Evolutionary conservation across 2,888 invertebrate genomes (phyloP).

Genomic region (Megalurothrips usitatus): DNA sequence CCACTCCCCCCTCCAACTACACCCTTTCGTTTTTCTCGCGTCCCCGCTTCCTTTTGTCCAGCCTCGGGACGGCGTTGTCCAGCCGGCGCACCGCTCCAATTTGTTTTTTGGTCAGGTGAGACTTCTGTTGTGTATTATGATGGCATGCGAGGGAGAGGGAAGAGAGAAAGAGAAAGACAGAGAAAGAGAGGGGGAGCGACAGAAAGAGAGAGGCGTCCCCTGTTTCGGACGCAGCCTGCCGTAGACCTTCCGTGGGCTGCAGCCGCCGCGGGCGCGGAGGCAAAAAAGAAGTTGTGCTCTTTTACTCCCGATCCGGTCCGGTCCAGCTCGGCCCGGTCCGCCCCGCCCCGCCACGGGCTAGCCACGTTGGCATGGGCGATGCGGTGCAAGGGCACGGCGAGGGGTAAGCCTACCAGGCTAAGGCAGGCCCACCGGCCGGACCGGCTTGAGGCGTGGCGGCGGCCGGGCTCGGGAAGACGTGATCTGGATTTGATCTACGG

Average conservation of each 20-base stretch:
- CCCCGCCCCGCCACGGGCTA: conserved; percentile 34
- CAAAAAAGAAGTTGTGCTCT: conserved; percentile 35
- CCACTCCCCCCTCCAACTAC: conserved; percentile 34
- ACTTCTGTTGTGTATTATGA: conserved; percentile 36
- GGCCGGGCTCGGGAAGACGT: background rate
- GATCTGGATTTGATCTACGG: background rate
- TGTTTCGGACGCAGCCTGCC: conserved; percentile 40
- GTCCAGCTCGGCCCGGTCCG: conserved; percentile 46
- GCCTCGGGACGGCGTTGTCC: conserved; percentile 19
- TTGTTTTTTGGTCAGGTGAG: conserved; percentile 22
- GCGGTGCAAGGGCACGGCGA: background rate
- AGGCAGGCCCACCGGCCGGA: conserved; percentile 37
- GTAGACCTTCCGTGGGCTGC: no score
- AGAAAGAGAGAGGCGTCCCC: no score
- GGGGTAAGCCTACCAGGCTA: no score
- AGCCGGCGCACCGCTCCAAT: conserved; percentile 15
- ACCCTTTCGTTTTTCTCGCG: conserved; percentile 31
- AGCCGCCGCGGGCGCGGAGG: conserved; percentile 42
- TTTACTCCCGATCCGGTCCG: conserved; percentile 27
- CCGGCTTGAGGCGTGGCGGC: conserved; percentile 30
- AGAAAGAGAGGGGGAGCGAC: no score
- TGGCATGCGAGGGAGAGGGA: conserved; percentile 47
- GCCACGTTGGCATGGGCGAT: background rate
- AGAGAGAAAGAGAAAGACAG: conserved; percentile 39
- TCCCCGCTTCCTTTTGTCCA: conserved; percentile 33